These are phyloP conservation scores for Rotaria macrura DNA, from an alignment of 2,888 invertebrate species.

Conservation along the genomic window DNA sequence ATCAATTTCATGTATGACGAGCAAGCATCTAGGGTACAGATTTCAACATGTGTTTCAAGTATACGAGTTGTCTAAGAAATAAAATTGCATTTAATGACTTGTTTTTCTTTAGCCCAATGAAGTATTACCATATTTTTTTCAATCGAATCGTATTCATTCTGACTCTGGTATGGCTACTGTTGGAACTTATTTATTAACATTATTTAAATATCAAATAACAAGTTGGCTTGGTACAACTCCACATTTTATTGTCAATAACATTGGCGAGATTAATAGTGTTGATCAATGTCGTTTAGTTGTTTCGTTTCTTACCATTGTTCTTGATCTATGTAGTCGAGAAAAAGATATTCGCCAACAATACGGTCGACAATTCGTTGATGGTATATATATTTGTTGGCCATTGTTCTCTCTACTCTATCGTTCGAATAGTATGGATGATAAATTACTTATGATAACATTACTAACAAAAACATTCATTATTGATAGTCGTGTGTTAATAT, in stretches of 20 bases:
- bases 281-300: background rate
- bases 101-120: background rate
- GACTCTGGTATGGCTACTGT: background rate
- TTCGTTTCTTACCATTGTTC: conserved; percentile 15
- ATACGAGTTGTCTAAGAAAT: no score
- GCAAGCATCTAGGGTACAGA: no score
- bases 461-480: conserved; percentile 31
- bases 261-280: background rate
- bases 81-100: no score
- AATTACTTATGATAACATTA: conserved; percentile 27
- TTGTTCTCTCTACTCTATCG: conserved; percentile 16
- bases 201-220: conserved; percentile 13
- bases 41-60: no score
- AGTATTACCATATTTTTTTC: background rate
- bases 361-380: conserved; percentile 21
- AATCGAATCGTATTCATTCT: background rate
- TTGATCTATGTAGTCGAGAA: conserved; percentile 22
- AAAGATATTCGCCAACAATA: conserved; percentile 21
- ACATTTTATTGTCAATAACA: background rate
- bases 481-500: conserved; percentile 31
- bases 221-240: background rate
- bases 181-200: background rate
- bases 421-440: background rate
- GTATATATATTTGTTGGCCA: conserved; percentile 20
- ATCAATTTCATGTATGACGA: no score